A percentile compares a stretch with the other conserved stretches of the same genome.
Conservation (phyloP, 1,140 invertebrate genomes). For the Cephus cinctus region DNA sequence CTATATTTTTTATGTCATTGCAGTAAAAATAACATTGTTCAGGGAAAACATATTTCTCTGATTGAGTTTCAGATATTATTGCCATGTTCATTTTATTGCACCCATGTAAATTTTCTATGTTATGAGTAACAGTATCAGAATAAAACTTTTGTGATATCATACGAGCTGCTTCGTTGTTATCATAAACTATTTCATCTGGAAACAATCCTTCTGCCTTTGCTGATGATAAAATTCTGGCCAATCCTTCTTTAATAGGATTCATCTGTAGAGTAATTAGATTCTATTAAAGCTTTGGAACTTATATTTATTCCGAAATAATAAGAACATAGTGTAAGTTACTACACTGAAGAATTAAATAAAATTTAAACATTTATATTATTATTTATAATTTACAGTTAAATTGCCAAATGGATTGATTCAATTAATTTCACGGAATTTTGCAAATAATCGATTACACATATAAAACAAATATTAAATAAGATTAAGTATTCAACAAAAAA, state of each 20-base stretch:
- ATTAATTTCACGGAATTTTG: too few relatives aligned
- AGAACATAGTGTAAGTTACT: too few relatives aligned
- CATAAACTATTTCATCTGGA: constrained; percentile 13
- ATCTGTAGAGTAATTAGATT: constrained; percentile 27
- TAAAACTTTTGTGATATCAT: constrained; percentile 40
- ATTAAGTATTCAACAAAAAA: too few relatives aligned
- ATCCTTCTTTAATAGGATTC: constrained; percentile 26
- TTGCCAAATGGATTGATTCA: too few relatives aligned
- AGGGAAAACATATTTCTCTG: constrained; percentile 51
- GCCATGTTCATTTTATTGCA: constrained; percentile 33
- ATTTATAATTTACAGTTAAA: too few relatives aligned
- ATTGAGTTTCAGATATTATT: constrained; percentile 32
- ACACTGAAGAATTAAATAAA: too few relatives aligned
- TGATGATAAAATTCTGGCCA: constrained; percentile 22
- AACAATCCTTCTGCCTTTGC: constrained; percentile 30
- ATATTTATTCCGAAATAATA: too few relatives aligned
- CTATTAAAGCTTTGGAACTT: too few relatives aligned
- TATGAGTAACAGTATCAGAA: constrained; percentile 19
- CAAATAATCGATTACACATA: too few relatives aligned
- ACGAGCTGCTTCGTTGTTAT: constrained; percentile 46
- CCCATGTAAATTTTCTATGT: constrained; percentile 38
- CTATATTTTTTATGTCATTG: constrained; percentile 49
- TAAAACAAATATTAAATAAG: too few relatives aligned
- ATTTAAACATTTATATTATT: too few relatives aligned
- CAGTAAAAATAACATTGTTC: constrained; percentile 52